Base-by-base conservation (phyloP, 1,140 invertebrate genomes). In the Nephila pilipes region DNA sequence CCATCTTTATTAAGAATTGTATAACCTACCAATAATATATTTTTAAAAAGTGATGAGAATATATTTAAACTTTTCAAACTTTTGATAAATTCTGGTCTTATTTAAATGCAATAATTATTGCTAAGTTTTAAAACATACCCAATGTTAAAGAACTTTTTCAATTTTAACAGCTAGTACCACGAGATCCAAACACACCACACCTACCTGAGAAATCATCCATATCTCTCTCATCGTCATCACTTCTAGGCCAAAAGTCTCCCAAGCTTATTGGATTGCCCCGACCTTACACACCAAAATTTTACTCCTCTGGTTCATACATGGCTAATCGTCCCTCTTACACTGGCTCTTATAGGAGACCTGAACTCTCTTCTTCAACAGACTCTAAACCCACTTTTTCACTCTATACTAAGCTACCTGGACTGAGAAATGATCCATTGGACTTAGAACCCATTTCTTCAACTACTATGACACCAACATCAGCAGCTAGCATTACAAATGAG, bases 321-420 rank as follows among this genome's bases (percentile, higher is more conserved):
- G 97, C 97, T 36, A 97, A 97, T 95, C 95, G 97, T 87, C 97
- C 97, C 38, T 97, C 96, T 92, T 97, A 96, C 93, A 95, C 95
- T 3, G 96, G 96, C 79, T 94, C 93, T 16, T 97, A 97, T 93
- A 96, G 96, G 85, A 96, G 94, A 46, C 94, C 94, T 16, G 83
- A 58, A 55, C 4, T 79, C 10, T 54, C 91, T 29, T 46, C 90
- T 25, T 90, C 87, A n/a, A 32, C 83, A 69, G 85, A 85, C 87
- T 90, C 54, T 32, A 93, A 88, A 87, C 94, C 88, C 20, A 94
- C 85, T 16, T 94, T 94, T 81, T 94, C 94, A 1, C 90, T 94
- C 6, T 95, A 95, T 89, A 94, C 94, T 10, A 95, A 95, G 75
- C 90, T 95, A 32, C 95, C 94, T 16, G 95, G 95, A 22, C 90